A percentile compares a stretch with the other conserved stretches of the same genome.
These are phyloP conservation scores for Otolemur garnettii DNA, from an alignment of 2,113 vertebrate genomes.

Conservation along the genomic window DNA sequence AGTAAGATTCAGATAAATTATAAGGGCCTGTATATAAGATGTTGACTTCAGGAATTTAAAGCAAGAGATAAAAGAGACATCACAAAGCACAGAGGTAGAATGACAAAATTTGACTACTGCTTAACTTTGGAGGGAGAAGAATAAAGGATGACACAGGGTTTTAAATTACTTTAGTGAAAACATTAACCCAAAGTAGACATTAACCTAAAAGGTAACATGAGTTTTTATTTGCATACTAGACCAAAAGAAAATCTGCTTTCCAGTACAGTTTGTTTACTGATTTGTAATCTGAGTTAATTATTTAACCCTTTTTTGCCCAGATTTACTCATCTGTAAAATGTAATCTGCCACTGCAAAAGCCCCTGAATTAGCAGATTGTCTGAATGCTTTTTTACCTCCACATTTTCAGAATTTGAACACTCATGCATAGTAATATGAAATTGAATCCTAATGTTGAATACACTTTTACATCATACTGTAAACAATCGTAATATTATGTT, in stretches of 20 bases:
- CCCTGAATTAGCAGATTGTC: constrained; percentile 21
- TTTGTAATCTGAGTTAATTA: constrained; percentile 19
- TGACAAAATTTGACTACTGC: not conserved
- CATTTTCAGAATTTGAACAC: constrained; percentile 36
- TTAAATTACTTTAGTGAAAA: constrained; percentile 47
- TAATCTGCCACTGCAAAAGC: constrained; percentile 17
- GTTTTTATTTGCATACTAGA: constrained; percentile 44
- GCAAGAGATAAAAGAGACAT: constrained; percentile 5
- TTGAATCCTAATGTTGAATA: constrained; percentile 37
- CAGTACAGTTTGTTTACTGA: constrained; percentile 19
- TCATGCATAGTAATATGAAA: constrained; percentile 27
- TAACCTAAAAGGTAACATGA: not conserved
- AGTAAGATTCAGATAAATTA: not conserved
- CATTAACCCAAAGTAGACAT: not conserved
- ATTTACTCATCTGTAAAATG: constrained; percentile 62
- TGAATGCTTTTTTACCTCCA: not conserved
- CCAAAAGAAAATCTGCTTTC: constrained; percentile 2
- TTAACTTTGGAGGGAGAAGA: not conserved
- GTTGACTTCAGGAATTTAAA: constrained; percentile 39
- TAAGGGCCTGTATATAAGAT: not conserved
- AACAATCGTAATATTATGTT: not conserved
- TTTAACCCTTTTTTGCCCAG: constrained; percentile 37
- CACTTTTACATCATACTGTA: not conserved
- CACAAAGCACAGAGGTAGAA: constrained; percentile 47
- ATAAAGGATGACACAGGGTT: constrained; percentile 10